Evolutionary conservation across 2,888 invertebrate species (phyloP), one percentile per base, ranked within the genome.

Genomic region (Deilephila porcellus): DNA sequence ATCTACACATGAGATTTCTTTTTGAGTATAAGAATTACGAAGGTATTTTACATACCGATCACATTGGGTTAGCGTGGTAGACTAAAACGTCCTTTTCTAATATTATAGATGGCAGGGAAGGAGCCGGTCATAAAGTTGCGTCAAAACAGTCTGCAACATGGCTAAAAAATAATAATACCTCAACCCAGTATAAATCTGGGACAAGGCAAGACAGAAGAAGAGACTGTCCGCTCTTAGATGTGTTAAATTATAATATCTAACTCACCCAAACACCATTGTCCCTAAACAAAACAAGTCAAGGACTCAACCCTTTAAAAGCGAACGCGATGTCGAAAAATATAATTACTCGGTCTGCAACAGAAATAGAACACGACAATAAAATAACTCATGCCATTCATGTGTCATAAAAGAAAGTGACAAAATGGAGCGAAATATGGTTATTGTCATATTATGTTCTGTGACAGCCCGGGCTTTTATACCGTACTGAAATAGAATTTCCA

Each of bases 361-460:
- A 86, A 84, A 83, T 86, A 86, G 83, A 81, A 74, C 74, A 79
- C 78, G 81, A 73, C 80, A 86, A 85, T 85, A 86, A 86, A 86
- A 84, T 84, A 85, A 82, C 80, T 84, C 82, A 85, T 78, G 87
- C 82, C 85, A 82, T 80, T 85, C 84, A 83, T 74, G 74, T 81
- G 85, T 84, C 83, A 80, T 67, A 76, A 81, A 81, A 78, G 78
- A 78, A 79, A 73, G 80, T 80, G 82, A 84, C 82, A 83, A 85
- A 83, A 83, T 80, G 76, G 81, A 86, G 83, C 85, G 82, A 87
- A 86, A 88, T 85, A 87, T 88, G 89, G 88, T 90, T 89, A 91
- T 90, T 89, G 91, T 91, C 89, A 89, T 87, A 85, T 88, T 85
- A 84, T 84, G 85, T 86, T 87, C 81, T 81, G 86, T 90, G 91